Base-by-base conservation (phyloP, 2,888 invertebrate species). In the Megamerina dolium region DNA sequence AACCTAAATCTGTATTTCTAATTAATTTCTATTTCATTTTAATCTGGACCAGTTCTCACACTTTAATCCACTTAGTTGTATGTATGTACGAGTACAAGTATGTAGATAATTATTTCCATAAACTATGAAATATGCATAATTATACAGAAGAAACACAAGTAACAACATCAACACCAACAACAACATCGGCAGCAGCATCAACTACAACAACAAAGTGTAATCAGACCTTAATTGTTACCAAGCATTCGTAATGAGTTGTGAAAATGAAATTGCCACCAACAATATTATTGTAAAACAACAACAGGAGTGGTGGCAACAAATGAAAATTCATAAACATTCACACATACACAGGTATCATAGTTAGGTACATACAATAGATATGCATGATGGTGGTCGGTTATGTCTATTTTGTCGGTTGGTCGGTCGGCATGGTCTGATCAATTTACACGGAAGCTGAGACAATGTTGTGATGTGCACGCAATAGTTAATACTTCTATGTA, bases 181-280 rank as follows among this genome's bases (percentile, higher is more conserved):
- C 23, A 43, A 32, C 23, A 29, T 20, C 33, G 37, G 33, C 43
- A 42, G 23, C 21, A 8, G 23, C 19, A 39, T 27, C 38, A 44
- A 35, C 21, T 20, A 13, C 33, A 37, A 29, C 20, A 20, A 17
- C 27, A 41, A 36, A 30, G 43, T 19, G 31, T 39, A 48, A 43
- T 43, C 45, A 44, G 35, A 48, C 26, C 36, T 20, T 49, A 49
- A 49, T 49, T 45, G 49, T 46, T 31, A 34, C 32, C 40, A 45
- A 40, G 35, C 26, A 39, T 40, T 36, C 36, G n/a, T 49, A 49
- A 46, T 49, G 49, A 49, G 49, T 49, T 49, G 45, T 49, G 49
- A 47, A 50, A 48, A 44, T 44, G 42, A 44, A 46, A 43, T 41
- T 39, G 39, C 48, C 33, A 33, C 32, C 32, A 41, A 30, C 40